Evolutionary conservation across 2,113 vertebrate genomes (phyloP).

Genomic region (Calidris pugnax): DNA sequence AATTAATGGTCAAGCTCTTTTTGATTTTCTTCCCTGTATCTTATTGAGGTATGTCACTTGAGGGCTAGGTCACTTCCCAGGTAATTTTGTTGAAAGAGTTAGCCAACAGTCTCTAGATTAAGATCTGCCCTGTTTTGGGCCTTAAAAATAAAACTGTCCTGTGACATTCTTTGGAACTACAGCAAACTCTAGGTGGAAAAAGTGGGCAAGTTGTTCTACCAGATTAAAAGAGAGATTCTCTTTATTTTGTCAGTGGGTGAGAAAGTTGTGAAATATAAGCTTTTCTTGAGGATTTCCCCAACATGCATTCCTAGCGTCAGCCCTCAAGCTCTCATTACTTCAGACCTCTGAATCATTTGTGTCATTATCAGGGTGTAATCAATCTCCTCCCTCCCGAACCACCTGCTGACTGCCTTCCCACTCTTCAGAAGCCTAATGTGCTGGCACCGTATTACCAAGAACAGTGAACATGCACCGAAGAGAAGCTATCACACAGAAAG

Average conservation of each 20-base stretch:
- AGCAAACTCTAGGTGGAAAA: background rate
- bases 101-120: background rate
- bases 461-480: rapidly evolving
- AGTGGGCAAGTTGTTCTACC: background rate
- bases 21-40: background rate
- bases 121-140: background rate
- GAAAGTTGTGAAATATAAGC: background rate
- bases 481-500: background rate
- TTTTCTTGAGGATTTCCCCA: background rate
- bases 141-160: background rate
- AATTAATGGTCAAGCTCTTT: background rate
- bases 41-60: background rate
- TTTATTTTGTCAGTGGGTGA: background rate
- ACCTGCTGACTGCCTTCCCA: background rate
- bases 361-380: background rate
- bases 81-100: background rate
- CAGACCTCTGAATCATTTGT: background rate
- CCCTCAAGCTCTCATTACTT: background rate
- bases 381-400: background rate
- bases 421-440: background rate
- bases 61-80: background rate
- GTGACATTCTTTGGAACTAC: background rate
- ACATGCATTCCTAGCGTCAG: background rate
- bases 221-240: background rate
- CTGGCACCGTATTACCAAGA: background rate